A percentile compares a stretch with the other conserved stretches of the same genome.
Conservation (phyloP, 1,140 invertebrate species). For the Micrasema minimum region DNA sequence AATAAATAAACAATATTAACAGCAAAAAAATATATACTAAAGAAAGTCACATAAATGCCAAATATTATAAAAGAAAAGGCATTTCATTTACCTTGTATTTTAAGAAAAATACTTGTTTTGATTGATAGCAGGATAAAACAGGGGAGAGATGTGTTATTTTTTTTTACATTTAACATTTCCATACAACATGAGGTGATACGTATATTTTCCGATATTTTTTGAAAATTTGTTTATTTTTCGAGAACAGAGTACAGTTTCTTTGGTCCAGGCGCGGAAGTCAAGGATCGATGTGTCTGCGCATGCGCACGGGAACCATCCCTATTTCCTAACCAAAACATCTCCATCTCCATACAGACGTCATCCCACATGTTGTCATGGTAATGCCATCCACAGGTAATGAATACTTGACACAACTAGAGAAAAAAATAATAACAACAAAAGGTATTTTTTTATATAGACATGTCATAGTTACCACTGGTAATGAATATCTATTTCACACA, state of each 20-base stretch:
- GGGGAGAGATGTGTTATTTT: no score
- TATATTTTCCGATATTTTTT: background rate
- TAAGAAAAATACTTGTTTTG: no score
- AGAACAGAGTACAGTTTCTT: constrained; percentile 12
- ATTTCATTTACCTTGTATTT: no score
- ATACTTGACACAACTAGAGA: background rate
- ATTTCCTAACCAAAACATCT: constrained; percentile 16
- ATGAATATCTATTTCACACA: background rate
- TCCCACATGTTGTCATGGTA: constrained; percentile 25
- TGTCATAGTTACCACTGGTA: background rate
- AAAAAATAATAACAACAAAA: background rate
- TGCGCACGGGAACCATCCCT: background rate
- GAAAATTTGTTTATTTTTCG: background rate
- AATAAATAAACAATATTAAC: no score
- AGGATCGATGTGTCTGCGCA: constrained; percentile 31
- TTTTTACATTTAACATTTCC: no score
- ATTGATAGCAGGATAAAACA: no score
- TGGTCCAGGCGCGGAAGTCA: constrained; percentile 20
- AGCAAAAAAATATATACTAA: no score
- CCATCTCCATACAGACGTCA: constrained; percentile 17
- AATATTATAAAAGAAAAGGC: no score
- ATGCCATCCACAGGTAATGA: background rate
- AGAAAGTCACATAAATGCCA: no score
- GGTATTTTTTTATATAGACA: background rate
- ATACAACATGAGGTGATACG: no score